Evolutionary conservation across 2,888 invertebrate genomes (phyloP).

Genomic region (Nebria salina): DNA sequence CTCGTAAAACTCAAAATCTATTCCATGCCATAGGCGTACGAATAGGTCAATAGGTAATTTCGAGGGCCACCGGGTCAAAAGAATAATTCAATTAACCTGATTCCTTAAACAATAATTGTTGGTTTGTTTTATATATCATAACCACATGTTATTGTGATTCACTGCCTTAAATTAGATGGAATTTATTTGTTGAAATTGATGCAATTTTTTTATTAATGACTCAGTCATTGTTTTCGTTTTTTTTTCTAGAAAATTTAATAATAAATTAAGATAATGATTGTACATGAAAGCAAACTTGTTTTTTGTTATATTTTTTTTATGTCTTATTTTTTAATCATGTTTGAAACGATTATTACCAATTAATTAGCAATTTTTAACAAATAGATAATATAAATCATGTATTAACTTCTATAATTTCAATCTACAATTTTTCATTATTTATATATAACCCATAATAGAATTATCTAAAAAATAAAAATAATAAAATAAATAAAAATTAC

Average conservation of each 20-base stretch:
- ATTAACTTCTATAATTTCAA: too few relatives aligned
- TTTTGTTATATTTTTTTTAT: neutral
- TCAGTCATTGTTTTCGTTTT: neutral
- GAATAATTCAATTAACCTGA: conserved; percentile 26
- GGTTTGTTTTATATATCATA: neutral
- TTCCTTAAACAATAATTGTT: neutral
- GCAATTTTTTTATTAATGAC: neutral
- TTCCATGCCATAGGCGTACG: conserved; percentile 18
- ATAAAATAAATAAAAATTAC: too few relatives aligned
- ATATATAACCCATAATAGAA: too few relatives aligned
- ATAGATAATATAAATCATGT: too few relatives aligned
- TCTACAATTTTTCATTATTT: too few relatives aligned
- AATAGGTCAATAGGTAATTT: conserved; percentile 29
- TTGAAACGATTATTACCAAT: too few relatives aligned
- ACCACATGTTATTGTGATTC: neutral
- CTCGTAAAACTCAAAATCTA: conserved; percentile 5
- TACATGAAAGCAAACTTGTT: neutral
- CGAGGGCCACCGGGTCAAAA: conserved; percentile 14
- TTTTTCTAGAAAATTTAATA: neutral
- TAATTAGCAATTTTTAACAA: too few relatives aligned
- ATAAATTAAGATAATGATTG: neutral
- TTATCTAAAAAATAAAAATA: too few relatives aligned
- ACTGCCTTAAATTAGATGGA: neutral
- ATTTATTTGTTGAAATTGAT: neutral
- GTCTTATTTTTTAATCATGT: too few relatives aligned